Base-by-base conservation (phyloP, 2,113 vertebrate genomes). In the Oenanthe oenanthe region DNA sequence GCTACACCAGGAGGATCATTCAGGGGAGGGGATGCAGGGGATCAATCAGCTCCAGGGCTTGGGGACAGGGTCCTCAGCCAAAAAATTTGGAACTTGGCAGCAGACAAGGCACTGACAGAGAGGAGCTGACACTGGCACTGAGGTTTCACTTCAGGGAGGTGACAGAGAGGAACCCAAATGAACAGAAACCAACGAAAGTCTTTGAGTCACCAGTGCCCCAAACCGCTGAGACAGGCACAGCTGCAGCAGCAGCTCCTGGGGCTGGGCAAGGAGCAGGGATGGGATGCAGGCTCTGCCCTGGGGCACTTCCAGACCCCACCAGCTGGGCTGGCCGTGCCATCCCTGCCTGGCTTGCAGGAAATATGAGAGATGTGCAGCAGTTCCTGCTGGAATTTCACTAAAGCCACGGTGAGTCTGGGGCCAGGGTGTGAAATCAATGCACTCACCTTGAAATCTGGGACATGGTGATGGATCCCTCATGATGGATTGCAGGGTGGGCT, bases 181-280 rank as follows among this genome's bases (percentile, higher is more conserved):
- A 97, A 94, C 82, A 96, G 95, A 96, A 96, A 96, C 88, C 94
- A 96, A 92, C 0, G 60, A 96, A 96, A 96, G 95, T 86, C 40
- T 92, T 80, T 77, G 96, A 84, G 79, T 88, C 90, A 68, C 54
- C n/a, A 1, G 13, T 40, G 2, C 74, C 63, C 67, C 22, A 90
- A 96, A 93, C 93, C 94, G 74, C 92, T 17, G 6, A 57, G 60
- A 13, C 21, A 26, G 3, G 25, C 2, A 2, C 92, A 92, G 92
- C 88, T 96, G 89, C 93, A 70, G 2, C 4, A 75, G 71, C 17
- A 21, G 62, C 74, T 89, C 40, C 61, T 1, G 1, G 78, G 25
- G 24, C 32, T 2, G 1, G 12, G 19, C 2, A 0, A 75, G 31
- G 48, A 1, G 58, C 76, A 47, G 72, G 67, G 42, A 20, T 4